Percentiles rank a stretch among this genome's conserved stretches.
These are phyloP conservation scores for Carposina sasakii DNA, from an alignment of 1,140 invertebrate species.

Conservation along the genomic window DNA sequence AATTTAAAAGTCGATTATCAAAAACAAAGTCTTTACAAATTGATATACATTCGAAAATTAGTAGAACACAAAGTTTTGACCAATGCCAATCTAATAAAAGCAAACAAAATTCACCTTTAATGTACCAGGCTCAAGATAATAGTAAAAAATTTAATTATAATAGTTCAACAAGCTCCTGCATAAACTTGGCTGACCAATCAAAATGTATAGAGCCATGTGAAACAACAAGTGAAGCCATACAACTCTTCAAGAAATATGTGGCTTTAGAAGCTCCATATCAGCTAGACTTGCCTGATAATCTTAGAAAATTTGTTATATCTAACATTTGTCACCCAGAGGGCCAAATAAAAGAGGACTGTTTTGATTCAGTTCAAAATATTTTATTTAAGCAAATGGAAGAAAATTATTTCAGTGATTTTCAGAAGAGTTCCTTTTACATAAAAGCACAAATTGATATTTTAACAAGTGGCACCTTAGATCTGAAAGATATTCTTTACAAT, in stretches of 20 bases:
- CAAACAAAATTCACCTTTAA: too few relatives aligned
- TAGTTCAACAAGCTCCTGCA: conserved; percentile 42
- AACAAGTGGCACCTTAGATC: conserved; percentile 82
- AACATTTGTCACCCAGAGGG: conserved; percentile 69
- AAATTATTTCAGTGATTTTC: conserved; percentile 78
- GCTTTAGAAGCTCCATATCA: conserved; percentile 67
- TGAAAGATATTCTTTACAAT: conserved; percentile 91
- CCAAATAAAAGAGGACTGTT: conserved; percentile 59
- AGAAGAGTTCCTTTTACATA: conserved; percentile 87
- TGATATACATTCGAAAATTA: conserved; percentile 38
- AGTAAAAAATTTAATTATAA: conserved; percentile 28
- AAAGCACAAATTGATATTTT: conserved; percentile 93
- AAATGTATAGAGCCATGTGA: conserved; percentile 24
- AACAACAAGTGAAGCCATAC: conserved; percentile 42
- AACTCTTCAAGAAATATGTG: conserved; percentile 68
- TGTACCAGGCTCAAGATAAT: too few relatives aligned
- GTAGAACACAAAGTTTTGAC: conserved; percentile 52
- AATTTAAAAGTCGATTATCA: conserved; percentile 42
- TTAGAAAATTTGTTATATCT: conserved; percentile 63
- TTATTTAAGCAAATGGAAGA: conserved; percentile 78
- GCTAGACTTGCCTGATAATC: conserved; percentile 58
- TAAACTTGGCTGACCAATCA: conserved; percentile 36
- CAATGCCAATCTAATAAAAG: conserved; percentile 36
- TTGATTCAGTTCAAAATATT: conserved; percentile 75
- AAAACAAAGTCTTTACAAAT: conserved; percentile 16